phyloP scores from a whole-genome alignment of 2,113 vertebrate species.

The Ictalurus furcatus region DNA sequence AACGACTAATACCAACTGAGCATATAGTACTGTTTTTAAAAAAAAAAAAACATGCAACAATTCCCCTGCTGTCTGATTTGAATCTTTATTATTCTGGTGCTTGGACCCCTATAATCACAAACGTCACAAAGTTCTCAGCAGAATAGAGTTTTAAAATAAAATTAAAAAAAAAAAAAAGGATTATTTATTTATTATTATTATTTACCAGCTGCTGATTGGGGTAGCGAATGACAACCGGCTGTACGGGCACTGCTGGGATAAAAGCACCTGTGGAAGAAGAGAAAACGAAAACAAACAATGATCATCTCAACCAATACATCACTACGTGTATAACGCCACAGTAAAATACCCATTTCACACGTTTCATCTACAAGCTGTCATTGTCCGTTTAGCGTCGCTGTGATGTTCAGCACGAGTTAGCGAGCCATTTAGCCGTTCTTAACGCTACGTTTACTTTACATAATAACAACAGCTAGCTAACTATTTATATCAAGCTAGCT shows the following conservation, averaged over 20 bases:
- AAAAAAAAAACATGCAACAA: not conserved
- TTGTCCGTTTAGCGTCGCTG: not conserved
- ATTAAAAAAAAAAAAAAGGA: too few species aligned
- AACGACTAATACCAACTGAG: too few species aligned
- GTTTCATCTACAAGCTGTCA: too few species aligned
- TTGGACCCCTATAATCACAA: not conserved
- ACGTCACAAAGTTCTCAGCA: too few species aligned
- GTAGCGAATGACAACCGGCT: conserved; percentile 92
- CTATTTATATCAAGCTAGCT: not conserved
- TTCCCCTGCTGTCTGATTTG: not conserved
- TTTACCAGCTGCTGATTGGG: conserved; percentile 91
- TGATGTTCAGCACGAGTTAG: not conserved
- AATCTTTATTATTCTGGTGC: not conserved
- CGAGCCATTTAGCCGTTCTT: not conserved
- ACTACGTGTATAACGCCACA: not conserved
- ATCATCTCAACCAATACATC: not conserved
- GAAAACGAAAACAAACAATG: not conserved
- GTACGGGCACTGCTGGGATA: conserved; percentile 94
- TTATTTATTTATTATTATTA: too few species aligned
- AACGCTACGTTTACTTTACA: not conserved
- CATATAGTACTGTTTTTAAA: not conserved
- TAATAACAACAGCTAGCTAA: not conserved
- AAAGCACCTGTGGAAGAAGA: conserved; percentile 81
- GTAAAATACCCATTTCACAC: not conserved
- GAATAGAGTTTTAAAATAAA: not conserved